Evolutionary conservation across 2,888 invertebrate genomes (phyloP).

Genomic region (Drosophila recens): DNA sequence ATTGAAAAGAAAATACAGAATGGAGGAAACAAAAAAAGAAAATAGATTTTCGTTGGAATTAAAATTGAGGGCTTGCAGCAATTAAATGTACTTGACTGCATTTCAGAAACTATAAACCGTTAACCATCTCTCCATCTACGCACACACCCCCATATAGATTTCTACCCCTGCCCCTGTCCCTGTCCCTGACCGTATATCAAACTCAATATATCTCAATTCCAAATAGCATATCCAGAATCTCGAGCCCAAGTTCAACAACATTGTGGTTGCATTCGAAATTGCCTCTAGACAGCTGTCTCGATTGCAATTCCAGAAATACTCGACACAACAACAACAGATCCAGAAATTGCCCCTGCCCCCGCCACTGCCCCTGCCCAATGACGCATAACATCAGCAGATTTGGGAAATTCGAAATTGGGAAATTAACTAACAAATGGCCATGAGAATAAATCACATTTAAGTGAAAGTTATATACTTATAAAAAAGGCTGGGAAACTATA

Average conservation of each 20-base stretch:
- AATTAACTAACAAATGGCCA: constrained; percentile 16
- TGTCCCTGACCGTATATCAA: constrained; percentile 12
- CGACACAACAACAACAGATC: background rate
- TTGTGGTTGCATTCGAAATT: constrained; percentile 22
- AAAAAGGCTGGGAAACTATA: background rate
- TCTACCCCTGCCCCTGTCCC: background rate
- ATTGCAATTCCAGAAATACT: constrained; percentile 24
- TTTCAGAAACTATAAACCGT: constrained; percentile 41
- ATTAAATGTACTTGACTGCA: constrained; percentile 79
- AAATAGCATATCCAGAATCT: constrained; percentile 3
- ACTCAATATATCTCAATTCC: constrained; percentile 24
- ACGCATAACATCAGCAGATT: constrained; percentile 22
- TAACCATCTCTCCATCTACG: constrained; percentile 24
- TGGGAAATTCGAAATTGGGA: constrained; percentile 1
- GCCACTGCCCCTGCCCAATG: constrained; percentile 4
- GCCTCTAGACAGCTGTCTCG: constrained; percentile 42
- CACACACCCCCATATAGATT: constrained; percentile 20
- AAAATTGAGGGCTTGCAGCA: constrained; percentile 65
- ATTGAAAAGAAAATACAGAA: constrained; percentile 18
- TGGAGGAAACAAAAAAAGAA: constrained; percentile 19
- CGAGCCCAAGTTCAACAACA: constrained; percentile 17
- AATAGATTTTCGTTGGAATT: constrained; percentile 53
- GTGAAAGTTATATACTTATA: background rate
- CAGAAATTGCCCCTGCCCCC: background rate
- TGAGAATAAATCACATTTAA: background rate